Conservation (phyloP, 2,888 invertebrate species). For the Tenthredo scrophulariae region DNA sequence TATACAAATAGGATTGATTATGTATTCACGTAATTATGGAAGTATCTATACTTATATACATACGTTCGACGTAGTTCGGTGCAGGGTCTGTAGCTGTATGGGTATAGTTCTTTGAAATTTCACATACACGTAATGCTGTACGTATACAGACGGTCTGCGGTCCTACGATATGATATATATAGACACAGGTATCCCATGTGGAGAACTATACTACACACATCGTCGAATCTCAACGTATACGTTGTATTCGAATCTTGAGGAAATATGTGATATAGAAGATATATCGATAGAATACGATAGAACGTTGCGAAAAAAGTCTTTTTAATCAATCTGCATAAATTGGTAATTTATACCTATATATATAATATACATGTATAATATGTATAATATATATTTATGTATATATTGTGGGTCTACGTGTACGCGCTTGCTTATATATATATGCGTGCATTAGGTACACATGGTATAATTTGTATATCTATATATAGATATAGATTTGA, state of each 20-base stretch:
- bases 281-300: neutral
- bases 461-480: neutral
- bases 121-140: neutral
- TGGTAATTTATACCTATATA: neutral
- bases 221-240: neutral
- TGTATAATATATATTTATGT: neutral
- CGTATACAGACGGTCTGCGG: neutral
- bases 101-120: neutral
- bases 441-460: neutral
- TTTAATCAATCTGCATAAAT: neutral
- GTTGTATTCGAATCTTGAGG: neutral
- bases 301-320: neutral
- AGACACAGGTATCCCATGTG: slow-evolving; percentile 23
- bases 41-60: neutral
- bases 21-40: neutral
- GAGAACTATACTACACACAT: slow-evolving; percentile 1
- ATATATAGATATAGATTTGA: neutral
- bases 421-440: neutral
- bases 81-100: neutral
- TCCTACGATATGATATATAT: slow-evolving; percentile 7
- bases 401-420: neutral
- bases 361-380: neutral
- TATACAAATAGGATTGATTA: neutral
- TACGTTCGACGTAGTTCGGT: neutral
- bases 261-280: neutral